Base-by-base conservation (phyloP, 2,113 vertebrate species). In the Puffinus mauretanicus region DNA sequence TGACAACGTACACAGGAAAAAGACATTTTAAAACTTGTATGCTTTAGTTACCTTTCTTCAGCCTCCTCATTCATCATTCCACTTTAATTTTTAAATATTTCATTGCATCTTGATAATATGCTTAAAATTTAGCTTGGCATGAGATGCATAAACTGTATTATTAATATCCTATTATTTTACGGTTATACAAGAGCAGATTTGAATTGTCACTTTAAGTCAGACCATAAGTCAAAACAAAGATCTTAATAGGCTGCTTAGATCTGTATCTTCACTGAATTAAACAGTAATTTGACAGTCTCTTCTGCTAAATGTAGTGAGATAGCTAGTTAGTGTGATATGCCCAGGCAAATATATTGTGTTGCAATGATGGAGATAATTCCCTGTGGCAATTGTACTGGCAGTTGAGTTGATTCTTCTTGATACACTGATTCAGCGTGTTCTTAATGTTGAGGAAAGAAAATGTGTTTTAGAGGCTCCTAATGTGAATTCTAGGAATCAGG, bases 91-190 rank as follows among this genome's bases (percentile, higher is more conserved):
- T 96, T 92, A 82, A 96, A 95, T 90, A 86, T 91, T 96, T 97
- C 27, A 95, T 91, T 94, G 91, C 79, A 90, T 96, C 82, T 81
- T 92, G 80, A 94, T 95, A 94, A 86, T 66, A 94, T 40, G 36
- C 71, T 88, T 96, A 93, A 90, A 94, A 91, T 91, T 85, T 93
- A 96, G 21, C 58, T 96, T 95, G 82, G 86, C 82, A 64, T 84
- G 88, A 76, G 88, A 95, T 88, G 84, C 89, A 92, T 97, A 95
- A 97, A 95, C 81, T 90, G 26, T 89, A 88, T 96, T 96, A 97
- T 96, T 98, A 97, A 95, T 95, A 76, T 79, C 40, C 73, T 34
- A 82, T 97, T 94, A 95, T 96, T 97, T 98, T 96, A 84, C 30
- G 18, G 64, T 91, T 96, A 87, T 77, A 94, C 89, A 92, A 96